phyloP scores from a whole-genome alignment of 2,113 vertebrate species.

The Mesitornis unicolor region DNA sequence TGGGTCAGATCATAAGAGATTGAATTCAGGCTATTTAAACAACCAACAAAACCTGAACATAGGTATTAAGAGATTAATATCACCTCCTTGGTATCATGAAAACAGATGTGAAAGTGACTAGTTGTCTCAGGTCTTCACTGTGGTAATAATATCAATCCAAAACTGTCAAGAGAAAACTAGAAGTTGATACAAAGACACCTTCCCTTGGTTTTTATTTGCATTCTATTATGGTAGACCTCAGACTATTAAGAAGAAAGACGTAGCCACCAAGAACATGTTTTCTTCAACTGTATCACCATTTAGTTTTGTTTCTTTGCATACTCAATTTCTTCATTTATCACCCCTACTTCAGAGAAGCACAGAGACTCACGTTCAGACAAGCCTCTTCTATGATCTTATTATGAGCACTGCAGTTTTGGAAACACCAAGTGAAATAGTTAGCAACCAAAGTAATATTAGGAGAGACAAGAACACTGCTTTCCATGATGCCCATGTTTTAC shows the following conservation, averaged over 20 bases:
- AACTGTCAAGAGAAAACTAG: background rate
- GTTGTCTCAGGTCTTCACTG: background rate
- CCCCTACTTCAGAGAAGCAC: background rate
- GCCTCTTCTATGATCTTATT: background rate
- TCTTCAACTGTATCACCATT: background rate
- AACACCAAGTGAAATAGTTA: background rate
- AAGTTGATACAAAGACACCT: background rate
- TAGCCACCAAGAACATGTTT: background rate
- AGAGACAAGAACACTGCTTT: background rate
- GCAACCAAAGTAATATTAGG: background rate
- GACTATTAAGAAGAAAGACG: background rate
- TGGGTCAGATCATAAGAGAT: background rate
- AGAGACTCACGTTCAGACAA: background rate
- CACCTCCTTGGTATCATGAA: background rate
- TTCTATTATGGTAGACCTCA: background rate
- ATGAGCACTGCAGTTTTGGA: background rate
- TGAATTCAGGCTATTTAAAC: background rate
- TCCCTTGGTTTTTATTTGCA: background rate
- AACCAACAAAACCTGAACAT: background rate
- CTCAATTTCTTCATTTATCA: background rate
- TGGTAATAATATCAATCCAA: background rate
- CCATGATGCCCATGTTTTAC: background rate
- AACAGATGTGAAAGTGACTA: background rate
- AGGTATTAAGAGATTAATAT: background rate
- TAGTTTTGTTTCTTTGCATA: background rate